Base-by-base conservation (phyloP, 2,113 vertebrate species). In the Phoxinus phoxinus region DNA sequence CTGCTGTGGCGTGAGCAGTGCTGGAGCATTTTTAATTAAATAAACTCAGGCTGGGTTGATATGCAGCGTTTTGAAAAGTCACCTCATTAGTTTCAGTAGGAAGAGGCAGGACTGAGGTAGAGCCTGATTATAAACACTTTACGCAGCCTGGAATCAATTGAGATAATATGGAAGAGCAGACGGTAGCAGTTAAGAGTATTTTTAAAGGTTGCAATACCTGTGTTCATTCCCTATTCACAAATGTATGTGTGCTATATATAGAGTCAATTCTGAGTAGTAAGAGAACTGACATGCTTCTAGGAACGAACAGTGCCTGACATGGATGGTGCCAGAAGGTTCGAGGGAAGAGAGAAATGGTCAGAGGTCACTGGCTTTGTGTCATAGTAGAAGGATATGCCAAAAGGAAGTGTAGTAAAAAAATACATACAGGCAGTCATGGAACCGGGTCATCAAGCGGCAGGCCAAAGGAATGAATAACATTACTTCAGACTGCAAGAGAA, bases 21-120 rank as follows among this genome's bases (percentile, higher is more conserved):
- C 48, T 41, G 10, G 51, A 69, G 17, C 53, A 23, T 75, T 80
- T 72, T 85, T 83, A 87, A 86, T 87, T 80, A 85, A 85, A 83
- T 46, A 72, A 86, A 77, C 35, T 25, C 35, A 58, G 83, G 48
- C 67, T 78, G 61, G 65, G 77, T 53, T 77, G 73, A 87, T 53
- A 72, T 53, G 78, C 72, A 27, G 5, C 21, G 58, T 84, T 76
- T 84, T 75, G 56, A 80, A 81, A 76, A 81, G 84, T 77, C 65
- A 73, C 69, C 83, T 85, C 67, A 59, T 87, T 81, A 87, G 65
- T 82, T 76, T 75, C 59, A 48, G 46, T 25, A 76, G 37, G 79
- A 82, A 85, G 69, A 81, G 77, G 27, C 44, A 59, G 69, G 23
- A 51, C n/a, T 67, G 17, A 63, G 58, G 53, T n/a, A 78, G 71